Evolutionary conservation across 2,797 vertebrate genomes (phyloP).

Genomic region (Sarcophilus harrisii): DNA sequence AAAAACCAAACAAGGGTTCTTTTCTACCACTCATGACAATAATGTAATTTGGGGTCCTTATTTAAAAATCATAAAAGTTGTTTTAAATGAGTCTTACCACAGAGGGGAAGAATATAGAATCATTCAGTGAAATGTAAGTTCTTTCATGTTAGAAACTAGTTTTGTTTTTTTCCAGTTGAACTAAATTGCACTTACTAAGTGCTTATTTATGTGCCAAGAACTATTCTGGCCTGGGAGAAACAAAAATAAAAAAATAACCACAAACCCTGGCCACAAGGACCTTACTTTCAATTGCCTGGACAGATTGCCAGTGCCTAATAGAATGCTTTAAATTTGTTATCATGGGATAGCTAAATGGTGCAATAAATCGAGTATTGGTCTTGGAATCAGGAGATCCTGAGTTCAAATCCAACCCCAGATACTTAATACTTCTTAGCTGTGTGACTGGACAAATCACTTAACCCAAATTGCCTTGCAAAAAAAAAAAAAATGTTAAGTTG

Average conservation of each 20-base stretch:
- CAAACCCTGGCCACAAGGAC: not conserved
- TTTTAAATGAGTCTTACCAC: constrained; percentile 78
- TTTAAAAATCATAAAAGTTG: constrained; percentile 66
- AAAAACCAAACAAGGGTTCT: not conserved
- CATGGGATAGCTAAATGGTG: too few species aligned
- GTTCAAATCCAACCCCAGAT: too few species aligned
- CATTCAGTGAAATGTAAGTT: not conserved
- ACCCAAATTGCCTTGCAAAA: too few species aligned
- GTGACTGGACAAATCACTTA: too few species aligned
- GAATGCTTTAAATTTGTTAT: not conserved
- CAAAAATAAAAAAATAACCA: not conserved
- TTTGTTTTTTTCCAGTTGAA: not conserved
- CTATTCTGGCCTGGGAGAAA: not conserved
- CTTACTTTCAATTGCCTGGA: not conserved
- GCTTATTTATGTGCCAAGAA: not conserved
- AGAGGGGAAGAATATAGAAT: constrained; percentile 42
- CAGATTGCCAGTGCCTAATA: not conserved
- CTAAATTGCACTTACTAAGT: not conserved
- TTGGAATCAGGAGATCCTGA: too few species aligned
- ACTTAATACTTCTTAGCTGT: too few species aligned
- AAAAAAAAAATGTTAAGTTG: too few species aligned
- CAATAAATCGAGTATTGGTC: too few species aligned
- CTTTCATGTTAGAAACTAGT: not conserved
- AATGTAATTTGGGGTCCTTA: constrained; percentile 67
- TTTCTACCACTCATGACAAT: constrained; percentile 2